These are phyloP conservation scores for Leptatherina wallacei DNA, from an alignment of 2,797 vertebrate genomes.

Conservation along the genomic window DNA sequence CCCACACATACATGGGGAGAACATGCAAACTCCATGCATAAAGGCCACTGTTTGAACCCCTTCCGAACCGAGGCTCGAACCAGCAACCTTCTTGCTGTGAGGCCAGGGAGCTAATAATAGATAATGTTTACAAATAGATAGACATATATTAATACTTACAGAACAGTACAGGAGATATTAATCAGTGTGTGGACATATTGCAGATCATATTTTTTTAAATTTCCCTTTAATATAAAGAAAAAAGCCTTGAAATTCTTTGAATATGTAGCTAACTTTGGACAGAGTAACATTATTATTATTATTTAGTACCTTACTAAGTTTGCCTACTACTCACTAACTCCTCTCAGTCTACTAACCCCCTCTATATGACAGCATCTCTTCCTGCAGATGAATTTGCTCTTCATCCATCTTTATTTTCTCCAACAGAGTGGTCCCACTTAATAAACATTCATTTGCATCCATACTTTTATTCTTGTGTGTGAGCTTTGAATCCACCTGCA, in stretches of 20 bases:
- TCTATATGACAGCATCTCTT: slow-evolving; percentile 13
- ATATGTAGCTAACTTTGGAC: background rate
- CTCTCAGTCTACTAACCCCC: slow-evolving; percentile 3
- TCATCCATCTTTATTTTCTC: slow-evolving; percentile 50
- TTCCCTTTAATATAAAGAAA: background rate
- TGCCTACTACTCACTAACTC: background rate
- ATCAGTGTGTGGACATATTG: too few species aligned
- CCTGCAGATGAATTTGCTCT: slow-evolving; percentile 35
- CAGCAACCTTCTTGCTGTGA: too few species aligned
- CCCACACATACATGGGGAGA: too few species aligned
- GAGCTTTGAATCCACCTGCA: slow-evolving; percentile 12
- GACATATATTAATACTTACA: too few species aligned
- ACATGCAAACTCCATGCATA: too few species aligned
- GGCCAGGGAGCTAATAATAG: too few species aligned
- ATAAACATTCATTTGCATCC: slow-evolving; percentile 31
- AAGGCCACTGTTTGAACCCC: too few species aligned
- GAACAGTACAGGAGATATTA: too few species aligned
- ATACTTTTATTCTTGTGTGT: slow-evolving; percentile 9
- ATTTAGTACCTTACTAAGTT: slow-evolving; percentile 10
- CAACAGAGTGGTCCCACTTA: slow-evolving; percentile 60
- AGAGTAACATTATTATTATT: background rate
- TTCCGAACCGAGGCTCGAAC: too few species aligned
- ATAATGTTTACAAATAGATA: too few species aligned
- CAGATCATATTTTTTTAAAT: too few species aligned
- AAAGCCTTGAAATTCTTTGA: background rate